phyloP scores from a whole-genome alignment of 2,888 invertebrate species.

The Polylopha cassiicola region DNA sequence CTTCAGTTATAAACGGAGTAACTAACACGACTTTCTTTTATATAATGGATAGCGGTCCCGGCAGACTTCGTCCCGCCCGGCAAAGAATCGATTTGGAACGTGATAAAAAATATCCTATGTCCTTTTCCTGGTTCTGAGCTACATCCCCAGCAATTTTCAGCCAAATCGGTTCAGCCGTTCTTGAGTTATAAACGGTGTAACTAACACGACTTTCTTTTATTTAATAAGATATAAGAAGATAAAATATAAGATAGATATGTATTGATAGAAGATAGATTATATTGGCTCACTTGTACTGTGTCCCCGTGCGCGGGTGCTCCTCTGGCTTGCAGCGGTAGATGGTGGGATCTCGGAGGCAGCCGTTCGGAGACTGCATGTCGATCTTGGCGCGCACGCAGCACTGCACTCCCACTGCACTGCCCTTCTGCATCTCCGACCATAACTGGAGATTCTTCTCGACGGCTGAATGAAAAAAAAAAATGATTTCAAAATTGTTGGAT shows the following conservation, averaged over 20 bases:
- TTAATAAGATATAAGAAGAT: not conserved
- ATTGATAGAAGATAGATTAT: not conserved
- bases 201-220: no score
- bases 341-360: conserved; percentile 98
- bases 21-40: no score
- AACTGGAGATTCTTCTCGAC: conserved; percentile 89
- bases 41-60: no score
- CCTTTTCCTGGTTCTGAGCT: no score
- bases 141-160: no score
- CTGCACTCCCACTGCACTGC: conserved; percentile 85
- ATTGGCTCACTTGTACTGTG: conserved; percentile 90
- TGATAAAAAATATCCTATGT: no score
- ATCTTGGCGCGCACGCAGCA: conserved; percentile 98
- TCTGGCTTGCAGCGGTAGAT: conserved; percentile 99
- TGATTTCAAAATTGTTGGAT: not conserved
- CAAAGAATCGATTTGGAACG: no score
- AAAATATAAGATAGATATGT: not conserved
- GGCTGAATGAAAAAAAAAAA: conserved; percentile 72
- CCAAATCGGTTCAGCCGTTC: no score
- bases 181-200: no score
- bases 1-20: no score
- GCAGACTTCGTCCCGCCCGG: no score
- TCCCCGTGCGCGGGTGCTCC: conserved; percentile 94
- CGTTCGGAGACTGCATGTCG: conserved; percentile 96
- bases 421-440: conserved; percentile 97